A percentile compares a stretch with the other conserved stretches of the same genome.
Conservation (phyloP, 2,113 vertebrate genomes). For the Semicossyphus pulcher region DNA sequence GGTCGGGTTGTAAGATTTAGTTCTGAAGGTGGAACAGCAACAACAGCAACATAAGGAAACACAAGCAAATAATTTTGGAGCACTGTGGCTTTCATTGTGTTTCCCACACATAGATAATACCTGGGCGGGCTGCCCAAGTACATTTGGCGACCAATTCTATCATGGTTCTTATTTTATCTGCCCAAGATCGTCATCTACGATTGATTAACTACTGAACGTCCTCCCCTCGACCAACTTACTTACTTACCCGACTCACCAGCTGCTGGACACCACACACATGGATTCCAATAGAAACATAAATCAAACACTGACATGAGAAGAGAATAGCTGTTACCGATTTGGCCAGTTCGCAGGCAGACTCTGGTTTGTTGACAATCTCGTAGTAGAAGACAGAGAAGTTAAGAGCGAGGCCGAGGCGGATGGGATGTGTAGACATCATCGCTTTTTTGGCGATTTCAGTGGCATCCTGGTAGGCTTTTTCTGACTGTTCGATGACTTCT, state of each 20-base stretch:
- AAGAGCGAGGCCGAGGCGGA: slow-evolving; percentile 95
- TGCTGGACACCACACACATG: background rate
- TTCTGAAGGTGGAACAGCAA: background rate
- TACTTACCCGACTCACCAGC: no score
- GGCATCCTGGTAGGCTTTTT: slow-evolving; percentile 91
- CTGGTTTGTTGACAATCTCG: slow-evolving; percentile 93
- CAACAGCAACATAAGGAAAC: background rate
- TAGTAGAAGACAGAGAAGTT: slow-evolving; percentile 99
- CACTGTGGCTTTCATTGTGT: background rate
- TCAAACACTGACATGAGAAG: background rate
- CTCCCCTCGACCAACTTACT: no score
- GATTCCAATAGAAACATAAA: background rate
- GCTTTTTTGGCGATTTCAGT: slow-evolving; percentile 92
- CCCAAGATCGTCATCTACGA: no score
- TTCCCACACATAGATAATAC: no score
- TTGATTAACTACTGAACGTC: no score
- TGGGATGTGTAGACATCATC: slow-evolving; percentile 96
- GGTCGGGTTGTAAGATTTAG: no score
- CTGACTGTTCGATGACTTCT: slow-evolving; percentile 89
- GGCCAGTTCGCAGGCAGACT: slow-evolving; percentile 92
- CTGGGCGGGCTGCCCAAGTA: no score
- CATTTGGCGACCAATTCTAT: no score
- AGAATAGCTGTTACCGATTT: slow-evolving; percentile 85
- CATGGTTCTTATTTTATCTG: no score
- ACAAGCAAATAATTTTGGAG: background rate